These are phyloP conservation scores for Drosophila sulfurigaster DNA, from an alignment of 1,140 invertebrate genomes.

Conservation along the genomic window DNA sequence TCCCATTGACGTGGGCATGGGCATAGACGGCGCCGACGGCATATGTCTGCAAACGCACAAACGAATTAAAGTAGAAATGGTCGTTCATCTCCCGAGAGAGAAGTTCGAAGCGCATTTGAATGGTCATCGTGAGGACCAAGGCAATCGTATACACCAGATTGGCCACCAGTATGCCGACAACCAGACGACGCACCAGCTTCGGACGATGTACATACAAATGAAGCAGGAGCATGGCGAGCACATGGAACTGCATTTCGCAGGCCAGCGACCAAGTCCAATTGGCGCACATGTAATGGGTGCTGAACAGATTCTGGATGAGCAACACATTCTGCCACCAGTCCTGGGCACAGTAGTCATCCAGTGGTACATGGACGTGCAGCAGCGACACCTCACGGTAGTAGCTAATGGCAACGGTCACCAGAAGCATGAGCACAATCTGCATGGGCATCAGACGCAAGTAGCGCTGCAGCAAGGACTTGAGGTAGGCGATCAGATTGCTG, in stretches of 20 bases:
- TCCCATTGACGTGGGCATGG: no score
- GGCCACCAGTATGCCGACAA: no score
- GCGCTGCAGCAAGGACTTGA: slow-evolving; percentile 35
- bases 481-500: slow-evolving; percentile 12
- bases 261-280: slow-evolving; percentile 93
- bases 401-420: background rate
- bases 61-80: no score
- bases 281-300: slow-evolving; percentile 87
- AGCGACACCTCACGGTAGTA: slow-evolving; percentile 75
- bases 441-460: slow-evolving; percentile 52
- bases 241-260: slow-evolving; percentile 91
- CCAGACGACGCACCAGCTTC: no score
- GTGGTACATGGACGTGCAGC: slow-evolving; percentile 84
- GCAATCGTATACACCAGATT: no score
- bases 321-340: slow-evolving; percentile 88
- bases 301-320: slow-evolving; percentile 87
- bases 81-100: no score
- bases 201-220: slow-evolving; percentile 82
- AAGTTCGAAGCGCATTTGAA: no score
- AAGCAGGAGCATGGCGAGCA: slow-evolving; percentile 86
- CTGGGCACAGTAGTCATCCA: slow-evolving; percentile 85
- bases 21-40: no score
- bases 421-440: slow-evolving; percentile 27
- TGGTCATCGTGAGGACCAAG: no score
- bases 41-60: no score